Evolutionary conservation across 1,140 invertebrate genomes (phyloP), one percentile per base, ranked within the genome.

Genomic region (Drosophila melanica): DNA sequence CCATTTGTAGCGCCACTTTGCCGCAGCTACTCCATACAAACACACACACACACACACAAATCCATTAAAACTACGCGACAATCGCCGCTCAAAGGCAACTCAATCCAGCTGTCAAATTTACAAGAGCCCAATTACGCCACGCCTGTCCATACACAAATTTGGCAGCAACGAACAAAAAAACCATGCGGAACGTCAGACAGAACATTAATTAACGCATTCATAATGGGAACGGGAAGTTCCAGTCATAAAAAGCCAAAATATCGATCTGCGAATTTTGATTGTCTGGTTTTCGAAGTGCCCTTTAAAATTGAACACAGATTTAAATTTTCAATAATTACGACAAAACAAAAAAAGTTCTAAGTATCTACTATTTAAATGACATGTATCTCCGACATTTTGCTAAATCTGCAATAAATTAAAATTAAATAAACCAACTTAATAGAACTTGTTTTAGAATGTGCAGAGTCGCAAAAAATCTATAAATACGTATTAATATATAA

Each of bases 41-140:
- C 12, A 42, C 9, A 8, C 7, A n/a, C 47, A 9, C 27, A 5
- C 20, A 27, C 4, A 4, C 35, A 11, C 48, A 37, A 41, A 73
- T 48, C 70, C 64, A 67, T 73, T 73, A 59, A 73, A 73, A 67
- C 64, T 73, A 37, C 27, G 55, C 48, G 39, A 60, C 63, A 60
- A 59, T 48, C 12, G 45, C 41, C 48, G 70, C 64, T 67, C 70
- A 67, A 47, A 54, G 55, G 30, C 70, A 73, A 48, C 35, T 67
- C 55, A 48, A 67, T 44, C 55, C 20, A 51, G 23, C 45, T 71
- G 68, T 71, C 62, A 71, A 58, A 58, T 71, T 71, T 66, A 71
- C 69, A 67, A 66, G 54, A 18, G 39, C 18, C 69, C 69, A 66
- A 72, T 67, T 72, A 66, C 45, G 39, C 42, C 23, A 50, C 62